Percentiles rank a stretch among this genome's conserved stretches.
Conservation (phyloP, 2,888 invertebrate genomes). For the Acanthococcus lagerstroemiae region DNA sequence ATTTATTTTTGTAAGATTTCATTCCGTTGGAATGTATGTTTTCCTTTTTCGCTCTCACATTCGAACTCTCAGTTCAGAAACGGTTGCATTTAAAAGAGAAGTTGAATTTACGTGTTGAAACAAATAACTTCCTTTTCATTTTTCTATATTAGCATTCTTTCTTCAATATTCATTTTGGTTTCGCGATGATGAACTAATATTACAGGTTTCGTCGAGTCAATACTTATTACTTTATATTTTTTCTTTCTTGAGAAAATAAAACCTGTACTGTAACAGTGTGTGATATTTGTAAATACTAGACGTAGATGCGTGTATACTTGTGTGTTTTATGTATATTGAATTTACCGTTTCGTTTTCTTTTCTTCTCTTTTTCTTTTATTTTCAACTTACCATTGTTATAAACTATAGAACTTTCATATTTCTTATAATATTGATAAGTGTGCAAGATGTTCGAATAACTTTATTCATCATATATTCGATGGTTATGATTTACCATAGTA, state of each 20-base stretch:
- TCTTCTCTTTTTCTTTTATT: neutral
- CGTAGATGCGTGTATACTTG: neutral
- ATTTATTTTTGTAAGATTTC: constrained; percentile 22
- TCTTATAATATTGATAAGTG: neutral
- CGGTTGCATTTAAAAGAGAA: neutral
- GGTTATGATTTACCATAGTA: neutral
- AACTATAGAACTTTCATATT: constrained; percentile 20
- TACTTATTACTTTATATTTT: neutral
- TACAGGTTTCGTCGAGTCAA: neutral
- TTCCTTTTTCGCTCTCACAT: too few relatives aligned
- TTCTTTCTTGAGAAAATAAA: neutral
- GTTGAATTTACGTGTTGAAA: neutral
- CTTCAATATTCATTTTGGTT: neutral
- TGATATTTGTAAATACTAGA: constrained; percentile 20
- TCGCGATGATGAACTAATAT: neutral
- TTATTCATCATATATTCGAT: neutral
- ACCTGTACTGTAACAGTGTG: constrained; percentile 10
- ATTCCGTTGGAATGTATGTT: constrained; percentile 11
- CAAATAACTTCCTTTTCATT: neutral
- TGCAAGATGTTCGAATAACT: neutral
- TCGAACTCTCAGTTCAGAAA: too few relatives aligned
- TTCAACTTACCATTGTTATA: constrained; percentile 23
- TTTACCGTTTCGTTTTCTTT: neutral
- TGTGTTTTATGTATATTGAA: neutral
- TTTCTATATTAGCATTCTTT: neutral